Conservation (phyloP, 2,888 invertebrate genomes). For the Leptinotarsa tumamoca region DNA sequence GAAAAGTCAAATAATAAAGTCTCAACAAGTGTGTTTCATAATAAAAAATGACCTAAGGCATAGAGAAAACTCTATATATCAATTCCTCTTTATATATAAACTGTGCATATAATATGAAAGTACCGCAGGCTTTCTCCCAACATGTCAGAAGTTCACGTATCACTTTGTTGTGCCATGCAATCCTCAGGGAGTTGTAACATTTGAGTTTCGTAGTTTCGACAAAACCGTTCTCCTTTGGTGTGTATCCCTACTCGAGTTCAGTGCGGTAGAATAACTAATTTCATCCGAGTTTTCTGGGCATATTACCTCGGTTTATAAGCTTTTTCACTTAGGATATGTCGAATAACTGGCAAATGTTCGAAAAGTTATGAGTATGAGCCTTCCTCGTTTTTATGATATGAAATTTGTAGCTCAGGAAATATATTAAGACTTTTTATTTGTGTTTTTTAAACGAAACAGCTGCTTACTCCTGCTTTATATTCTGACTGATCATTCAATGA, state of each 20-base stretch:
- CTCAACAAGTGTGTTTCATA: too few species aligned
- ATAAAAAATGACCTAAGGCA: too few species aligned
- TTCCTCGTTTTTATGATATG: background rate
- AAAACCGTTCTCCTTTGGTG: constrained; percentile 9
- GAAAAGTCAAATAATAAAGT: too few species aligned
- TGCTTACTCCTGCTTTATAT: background rate
- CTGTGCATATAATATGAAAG: constrained; percentile 2
- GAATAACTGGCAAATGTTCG: background rate
- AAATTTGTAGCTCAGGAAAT: background rate
- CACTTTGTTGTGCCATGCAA: constrained; percentile 10
- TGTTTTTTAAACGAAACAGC: background rate
- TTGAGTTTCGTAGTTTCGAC: constrained; percentile 17
- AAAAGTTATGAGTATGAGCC: constrained; percentile 14
- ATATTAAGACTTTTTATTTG: background rate
- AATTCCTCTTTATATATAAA: too few species aligned
- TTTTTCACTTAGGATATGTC: constrained; percentile 27
- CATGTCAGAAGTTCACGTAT: background rate
- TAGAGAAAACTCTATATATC: too few species aligned
- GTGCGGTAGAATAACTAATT: constrained; percentile 16
- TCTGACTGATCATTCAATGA: too few species aligned
- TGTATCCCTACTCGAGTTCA: background rate
- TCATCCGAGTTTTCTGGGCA: constrained; percentile 1
- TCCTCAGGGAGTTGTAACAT: constrained; percentile 23
- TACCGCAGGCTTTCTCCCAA: background rate
- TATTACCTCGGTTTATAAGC: constrained; percentile 23